Base-by-base conservation (phyloP, 2,113 vertebrate genomes). In the Polypterus senegalus region DNA sequence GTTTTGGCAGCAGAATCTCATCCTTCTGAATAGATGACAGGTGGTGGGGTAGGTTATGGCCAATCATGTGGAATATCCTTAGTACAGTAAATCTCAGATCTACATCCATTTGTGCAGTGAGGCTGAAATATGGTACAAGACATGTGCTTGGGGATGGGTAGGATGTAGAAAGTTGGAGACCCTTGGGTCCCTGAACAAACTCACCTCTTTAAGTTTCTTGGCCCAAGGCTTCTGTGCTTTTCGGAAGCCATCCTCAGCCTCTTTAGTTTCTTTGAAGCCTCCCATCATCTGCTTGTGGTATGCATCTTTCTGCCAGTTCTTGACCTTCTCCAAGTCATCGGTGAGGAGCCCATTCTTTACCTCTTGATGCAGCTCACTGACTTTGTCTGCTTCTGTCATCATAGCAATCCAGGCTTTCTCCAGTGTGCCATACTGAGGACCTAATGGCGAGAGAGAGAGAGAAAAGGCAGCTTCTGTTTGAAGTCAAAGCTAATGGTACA, bases 241-340 rank as follows among this genome's bases (percentile, higher is more conserved):
- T 67, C 95, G 91, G 76, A 98, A 98, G 51, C 95, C 95, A 0
- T 98, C 95, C 0, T 98, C 95, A 1, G 95, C 93, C 74, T 98
- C 95, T 69, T 95, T 98, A 73, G 92, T 89, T 73, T 98, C 95
- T 73, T 96, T 98, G 87, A 98, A 98, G 68, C 95, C 91, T 0
- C 95, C 95, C 63, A 98, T 98, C 76, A 98, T 97, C 71, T 98
- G 95, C 81, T 97, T 97, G 83, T 98, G 95, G 72, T 94, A 98
- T 44, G 93, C 87, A 0, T 98, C 95, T 78, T 98, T 98, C 86
- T 98, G 95, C 95, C 95, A 98, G 85, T 97, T 98, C 86, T 93
- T 97, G 70, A 98, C 91, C 72, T 92, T 97, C 82, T 98, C 94
- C 0, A 97, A 83, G 61, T 96, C 95, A 0, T 97, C 94, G 0